These are phyloP conservation scores for Acrobasis suavella DNA, from an alignment of 2,888 invertebrate genomes.

Conservation along the genomic window DNA sequence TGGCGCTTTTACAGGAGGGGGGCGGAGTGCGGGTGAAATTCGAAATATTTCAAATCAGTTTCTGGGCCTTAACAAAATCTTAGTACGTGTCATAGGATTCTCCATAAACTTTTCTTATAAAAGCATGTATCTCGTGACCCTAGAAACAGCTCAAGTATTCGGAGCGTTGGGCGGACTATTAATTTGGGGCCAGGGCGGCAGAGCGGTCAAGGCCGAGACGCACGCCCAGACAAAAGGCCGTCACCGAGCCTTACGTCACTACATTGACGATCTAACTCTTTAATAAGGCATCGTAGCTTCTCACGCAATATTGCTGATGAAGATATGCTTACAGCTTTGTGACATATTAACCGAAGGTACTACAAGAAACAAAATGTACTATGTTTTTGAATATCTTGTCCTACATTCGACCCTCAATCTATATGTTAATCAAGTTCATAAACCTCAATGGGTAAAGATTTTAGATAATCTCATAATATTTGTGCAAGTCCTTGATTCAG, in stretches of 20 bases:
- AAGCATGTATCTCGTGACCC: conserved; percentile 26
- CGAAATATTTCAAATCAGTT: too few species aligned
- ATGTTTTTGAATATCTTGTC: neutral
- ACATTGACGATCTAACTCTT: conserved; percentile 24
- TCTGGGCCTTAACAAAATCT: too few species aligned
- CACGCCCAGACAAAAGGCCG: conserved; percentile 36
- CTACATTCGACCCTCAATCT: too few species aligned
- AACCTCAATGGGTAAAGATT: neutral
- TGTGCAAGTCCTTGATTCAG: neutral
- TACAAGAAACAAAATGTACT: neutral
- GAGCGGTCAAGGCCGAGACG: conserved; percentile 36
- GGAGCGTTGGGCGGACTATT: conserved; percentile 13
- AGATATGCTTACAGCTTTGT: neutral
- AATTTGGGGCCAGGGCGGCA: conserved; percentile 28
- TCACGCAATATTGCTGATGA: neutral
- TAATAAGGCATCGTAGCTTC: conserved; percentile 6
- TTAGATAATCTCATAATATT: neutral
- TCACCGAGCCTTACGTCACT: conserved; percentile 38
- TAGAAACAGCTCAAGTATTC: conserved; percentile 26
- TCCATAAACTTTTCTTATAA: conserved; percentile 1
- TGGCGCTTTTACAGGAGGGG: too few species aligned
- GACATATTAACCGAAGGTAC: neutral
- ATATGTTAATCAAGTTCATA: too few species aligned
- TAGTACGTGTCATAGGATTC: neutral
- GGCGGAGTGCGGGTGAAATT: too few species aligned